These are phyloP conservation scores for Callocephalon fimbriatum DNA, from an alignment of 2,113 vertebrate species.

Conservation along the genomic window DNA sequence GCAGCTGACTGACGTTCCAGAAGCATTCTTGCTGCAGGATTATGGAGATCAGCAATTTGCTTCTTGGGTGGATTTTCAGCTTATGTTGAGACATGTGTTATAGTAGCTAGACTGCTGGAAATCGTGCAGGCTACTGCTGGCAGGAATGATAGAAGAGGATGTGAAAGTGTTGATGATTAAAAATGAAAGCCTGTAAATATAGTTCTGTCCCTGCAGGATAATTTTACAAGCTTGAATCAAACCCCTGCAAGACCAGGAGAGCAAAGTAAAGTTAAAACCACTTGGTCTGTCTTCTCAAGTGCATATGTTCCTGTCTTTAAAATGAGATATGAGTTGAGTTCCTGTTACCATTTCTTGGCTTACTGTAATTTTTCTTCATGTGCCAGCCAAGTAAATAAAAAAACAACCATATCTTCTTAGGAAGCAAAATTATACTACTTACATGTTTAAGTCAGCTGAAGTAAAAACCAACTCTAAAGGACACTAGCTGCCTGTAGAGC, in stretches of 20 bases:
- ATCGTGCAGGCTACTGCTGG: background rate
- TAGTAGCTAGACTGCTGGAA: background rate
- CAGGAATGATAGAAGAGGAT: background rate
- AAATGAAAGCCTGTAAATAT: background rate
- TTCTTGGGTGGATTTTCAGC: constrained; percentile 15
- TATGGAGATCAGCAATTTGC: background rate
- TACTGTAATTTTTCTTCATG: background rate
- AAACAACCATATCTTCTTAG: background rate
- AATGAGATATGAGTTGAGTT: background rate
- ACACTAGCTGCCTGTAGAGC: background rate
- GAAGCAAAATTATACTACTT: background rate
- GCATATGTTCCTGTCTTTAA: background rate
- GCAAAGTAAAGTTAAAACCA: background rate
- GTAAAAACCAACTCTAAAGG: background rate
- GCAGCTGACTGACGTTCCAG: background rate
- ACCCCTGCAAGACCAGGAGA: background rate
- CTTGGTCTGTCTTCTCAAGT: background rate
- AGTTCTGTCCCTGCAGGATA: background rate
- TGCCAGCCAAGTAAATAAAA: background rate
- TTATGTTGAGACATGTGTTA: background rate
- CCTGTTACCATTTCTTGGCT: background rate
- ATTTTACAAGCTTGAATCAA: background rate
- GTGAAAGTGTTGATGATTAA: background rate
- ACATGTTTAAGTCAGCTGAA: background rate
- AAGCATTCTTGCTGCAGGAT: background rate